These are phyloP conservation scores for Psittacara wagleri DNA, from an alignment of 2,113 vertebrate genomes.

Conservation along the genomic window DNA sequence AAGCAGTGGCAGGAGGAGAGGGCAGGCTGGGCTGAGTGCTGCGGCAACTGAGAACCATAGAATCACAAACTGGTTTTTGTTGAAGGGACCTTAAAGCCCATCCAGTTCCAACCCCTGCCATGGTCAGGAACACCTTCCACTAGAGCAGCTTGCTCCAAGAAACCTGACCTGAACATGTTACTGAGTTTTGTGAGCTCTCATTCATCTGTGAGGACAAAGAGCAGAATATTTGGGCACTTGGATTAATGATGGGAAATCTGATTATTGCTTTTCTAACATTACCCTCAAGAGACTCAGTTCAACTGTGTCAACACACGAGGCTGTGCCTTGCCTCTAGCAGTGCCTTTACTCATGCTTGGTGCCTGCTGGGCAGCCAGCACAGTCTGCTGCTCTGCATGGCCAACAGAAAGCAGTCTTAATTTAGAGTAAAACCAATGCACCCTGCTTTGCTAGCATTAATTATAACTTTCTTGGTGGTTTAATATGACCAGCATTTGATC, in stretches of 20 bases:
- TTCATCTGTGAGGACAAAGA: neutral
- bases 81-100: neutral
- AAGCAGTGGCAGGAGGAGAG: neutral
- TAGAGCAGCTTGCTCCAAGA: neutral
- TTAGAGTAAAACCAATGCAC: neutral
- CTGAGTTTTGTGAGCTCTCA: neutral
- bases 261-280: neutral
- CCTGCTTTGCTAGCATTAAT: neutral
- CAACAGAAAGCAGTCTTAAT: fast-evolving
- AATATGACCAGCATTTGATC: neutral
- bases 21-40: neutral
- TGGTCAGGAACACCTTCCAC: neutral
- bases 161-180: neutral
- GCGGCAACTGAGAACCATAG: neutral
- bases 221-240: neutral
- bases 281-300: neutral
- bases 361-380: fast-evolving
- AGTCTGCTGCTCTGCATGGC: neutral
- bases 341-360: neutral
- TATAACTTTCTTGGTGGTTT: neutral
- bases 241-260: neutral
- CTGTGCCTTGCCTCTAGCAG: neutral
- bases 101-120: neutral
- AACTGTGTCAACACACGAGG: neutral
- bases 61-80: neutral